These are phyloP conservation scores for Paguma larvata DNA, from an alignment of 2,797 vertebrate genomes.

Conservation along the genomic window DNA sequence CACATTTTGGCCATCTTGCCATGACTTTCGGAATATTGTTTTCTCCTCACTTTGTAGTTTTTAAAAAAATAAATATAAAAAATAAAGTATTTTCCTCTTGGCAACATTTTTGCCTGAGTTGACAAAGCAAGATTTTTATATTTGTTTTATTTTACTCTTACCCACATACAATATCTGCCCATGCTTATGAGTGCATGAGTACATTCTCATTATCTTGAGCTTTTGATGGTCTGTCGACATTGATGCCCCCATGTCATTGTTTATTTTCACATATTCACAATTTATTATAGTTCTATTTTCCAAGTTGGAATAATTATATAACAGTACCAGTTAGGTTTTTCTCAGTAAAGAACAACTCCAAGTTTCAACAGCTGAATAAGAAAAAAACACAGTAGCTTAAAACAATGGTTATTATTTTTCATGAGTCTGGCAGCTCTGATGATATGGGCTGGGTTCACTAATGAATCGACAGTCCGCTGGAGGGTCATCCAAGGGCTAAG, in stretches of 20 bases:
- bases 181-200: neutral
- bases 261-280: neutral
- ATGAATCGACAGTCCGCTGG: neutral
- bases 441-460: neutral
- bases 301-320: conserved; percentile 22
- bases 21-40: neutral
- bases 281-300: conserved; percentile 8
- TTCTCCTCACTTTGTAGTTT: neutral
- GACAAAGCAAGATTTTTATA: conserved; percentile 32
- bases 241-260: neutral
- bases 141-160: neutral
- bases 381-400: conserved; percentile 14
- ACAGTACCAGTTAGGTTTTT: neutral
- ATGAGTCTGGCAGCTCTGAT: neutral
- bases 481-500: neutral
- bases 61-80: neutral
- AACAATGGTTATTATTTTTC: neutral
- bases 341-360: neutral
- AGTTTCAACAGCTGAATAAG: neutral
- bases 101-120: conserved; percentile 24
- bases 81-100: neutral
- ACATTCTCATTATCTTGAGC: neutral
- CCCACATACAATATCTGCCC: neutral
- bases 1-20: neutral
- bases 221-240: neutral